phyloP scores from a whole-genome alignment of 2,113 vertebrate species.

The Pyxicephalus adspersus region DNA sequence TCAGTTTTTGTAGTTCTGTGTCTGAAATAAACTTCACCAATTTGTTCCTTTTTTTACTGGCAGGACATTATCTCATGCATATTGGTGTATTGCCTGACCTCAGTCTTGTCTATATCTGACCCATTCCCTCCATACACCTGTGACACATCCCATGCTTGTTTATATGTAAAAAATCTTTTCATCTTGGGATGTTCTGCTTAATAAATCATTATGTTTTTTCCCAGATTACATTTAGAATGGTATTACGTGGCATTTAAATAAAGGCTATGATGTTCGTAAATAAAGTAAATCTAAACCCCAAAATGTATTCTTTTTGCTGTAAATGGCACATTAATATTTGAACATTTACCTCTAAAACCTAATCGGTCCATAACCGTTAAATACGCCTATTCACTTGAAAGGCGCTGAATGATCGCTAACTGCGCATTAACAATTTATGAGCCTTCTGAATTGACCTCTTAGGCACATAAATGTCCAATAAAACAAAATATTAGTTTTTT shows the following conservation, averaged over 20 bases:
- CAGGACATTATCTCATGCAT: neutral
- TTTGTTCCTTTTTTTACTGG: no score
- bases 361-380: constrained; percentile 33
- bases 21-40: no score
- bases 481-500: constrained; percentile 51
- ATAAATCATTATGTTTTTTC: no score
- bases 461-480: constrained; percentile 51
- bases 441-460: constrained; percentile 46
- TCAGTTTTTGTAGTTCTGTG: no score
- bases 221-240: neutral
- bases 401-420: constrained; percentile 16
- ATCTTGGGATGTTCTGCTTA: neutral
- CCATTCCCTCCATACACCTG: no score
- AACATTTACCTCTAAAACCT: constrained; percentile 40
- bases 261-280: neutral
- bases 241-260: neutral
- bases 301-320: constrained; percentile 40
- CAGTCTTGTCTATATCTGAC: no score
- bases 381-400: constrained; percentile 38
- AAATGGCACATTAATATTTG: constrained; percentile 52
- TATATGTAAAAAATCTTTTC: neutral
- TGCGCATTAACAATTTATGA: constrained; percentile 52
- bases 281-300: constrained; percentile 1
- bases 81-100: neutral
- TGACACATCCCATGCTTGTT: neutral